Evolutionary conservation across 2,797 vertebrate genomes (phyloP).

Genomic region (Loriculus beryllinus): DNA sequence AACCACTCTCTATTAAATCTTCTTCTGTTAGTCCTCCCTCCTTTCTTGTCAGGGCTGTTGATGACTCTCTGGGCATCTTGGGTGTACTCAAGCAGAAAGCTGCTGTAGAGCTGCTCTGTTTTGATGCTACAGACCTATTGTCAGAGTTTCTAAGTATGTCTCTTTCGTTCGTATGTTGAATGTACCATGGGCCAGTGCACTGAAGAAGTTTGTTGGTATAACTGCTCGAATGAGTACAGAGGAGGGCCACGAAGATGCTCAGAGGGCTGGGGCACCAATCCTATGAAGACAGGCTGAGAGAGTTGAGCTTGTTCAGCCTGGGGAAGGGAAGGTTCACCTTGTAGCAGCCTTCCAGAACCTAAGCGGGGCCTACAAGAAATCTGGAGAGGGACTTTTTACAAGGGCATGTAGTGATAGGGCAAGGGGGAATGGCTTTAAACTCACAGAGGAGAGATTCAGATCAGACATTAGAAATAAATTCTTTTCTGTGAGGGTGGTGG

Average conservation of each 20-base stretch:
- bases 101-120: neutral
- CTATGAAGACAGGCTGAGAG: neutral
- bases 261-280: neutral
- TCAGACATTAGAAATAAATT: neutral
- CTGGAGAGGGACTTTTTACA: neutral
- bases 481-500: neutral
- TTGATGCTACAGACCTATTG: neutral
- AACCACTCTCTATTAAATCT: neutral
- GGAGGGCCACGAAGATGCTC: neutral
- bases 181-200: neutral
- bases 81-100: neutral
- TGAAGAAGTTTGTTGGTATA: neutral
- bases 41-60: neutral
- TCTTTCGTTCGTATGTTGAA: neutral
- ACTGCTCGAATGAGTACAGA: neutral
- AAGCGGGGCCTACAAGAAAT: neutral
- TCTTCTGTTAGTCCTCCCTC: neutral
- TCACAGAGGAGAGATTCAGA: neutral
- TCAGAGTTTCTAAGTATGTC: neutral
- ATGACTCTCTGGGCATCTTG: neutral
- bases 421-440: neutral
- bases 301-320: neutral
- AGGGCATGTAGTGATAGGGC: neutral
- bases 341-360: neutral
- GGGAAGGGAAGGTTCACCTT: neutral